phyloP scores from a whole-genome alignment of 2,113 vertebrate genomes.

The Saccopteryx bilineata region DNA sequence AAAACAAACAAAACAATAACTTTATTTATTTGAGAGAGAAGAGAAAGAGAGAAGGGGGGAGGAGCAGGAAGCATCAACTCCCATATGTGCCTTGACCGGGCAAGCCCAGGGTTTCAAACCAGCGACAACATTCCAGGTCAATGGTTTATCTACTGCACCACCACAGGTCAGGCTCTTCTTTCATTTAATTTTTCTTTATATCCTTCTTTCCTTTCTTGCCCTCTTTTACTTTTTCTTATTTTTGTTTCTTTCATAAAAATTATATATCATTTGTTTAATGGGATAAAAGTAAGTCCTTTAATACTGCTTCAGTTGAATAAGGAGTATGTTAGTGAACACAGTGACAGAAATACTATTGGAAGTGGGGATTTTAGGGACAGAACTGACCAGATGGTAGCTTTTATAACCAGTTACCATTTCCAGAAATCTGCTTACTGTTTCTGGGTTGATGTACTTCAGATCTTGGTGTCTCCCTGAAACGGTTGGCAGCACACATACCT shows the following conservation, averaged over 20 bases:
- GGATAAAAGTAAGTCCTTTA: background rate
- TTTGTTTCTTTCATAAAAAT: conserved; percentile 17
- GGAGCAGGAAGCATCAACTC: no score
- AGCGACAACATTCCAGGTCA: no score
- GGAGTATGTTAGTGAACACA: background rate
- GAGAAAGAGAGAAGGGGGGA: no score
- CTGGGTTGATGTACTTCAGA: conserved; percentile 87
- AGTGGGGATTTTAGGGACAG: conserved; percentile 52
- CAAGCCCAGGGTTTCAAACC: no score
- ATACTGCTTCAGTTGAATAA: conserved; percentile 45
- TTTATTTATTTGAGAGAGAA: no score
- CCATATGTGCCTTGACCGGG: no score
- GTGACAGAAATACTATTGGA: conserved; percentile 51
- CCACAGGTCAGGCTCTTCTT: background rate
- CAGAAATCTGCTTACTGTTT: conserved; percentile 86
- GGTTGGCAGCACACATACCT: conserved; percentile 86
- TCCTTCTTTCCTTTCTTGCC: background rate
- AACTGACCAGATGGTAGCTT: conserved; percentile 65
- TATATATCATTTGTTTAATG: conserved; percentile 36
- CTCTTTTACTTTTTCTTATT: background rate
- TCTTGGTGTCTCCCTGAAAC: conserved; percentile 87
- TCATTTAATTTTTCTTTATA: background rate
- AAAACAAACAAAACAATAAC: no score
- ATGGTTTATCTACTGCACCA: no score
- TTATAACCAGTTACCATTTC: conserved; percentile 69